These are phyloP conservation scores for Scolopax bukidnonensis DNA, from an alignment of 2,797 vertebrate genomes.

Conservation along the genomic window DNA sequence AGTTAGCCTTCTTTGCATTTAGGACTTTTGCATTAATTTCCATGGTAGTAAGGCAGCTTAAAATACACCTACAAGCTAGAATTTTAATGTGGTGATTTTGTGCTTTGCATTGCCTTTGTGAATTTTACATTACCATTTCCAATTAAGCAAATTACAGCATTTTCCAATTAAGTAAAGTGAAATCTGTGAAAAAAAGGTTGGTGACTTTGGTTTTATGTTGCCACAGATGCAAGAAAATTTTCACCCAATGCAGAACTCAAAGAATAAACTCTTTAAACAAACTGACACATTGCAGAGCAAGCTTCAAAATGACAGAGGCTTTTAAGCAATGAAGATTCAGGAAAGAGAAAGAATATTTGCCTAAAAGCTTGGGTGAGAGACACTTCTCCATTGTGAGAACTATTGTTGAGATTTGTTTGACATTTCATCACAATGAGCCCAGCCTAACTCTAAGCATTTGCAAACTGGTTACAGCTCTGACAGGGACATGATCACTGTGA, in stretches of 20 bases:
- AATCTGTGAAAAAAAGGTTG: background rate
- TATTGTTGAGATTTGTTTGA: background rate
- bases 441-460: background rate
- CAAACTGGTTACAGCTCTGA: background rate
- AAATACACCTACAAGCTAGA: background rate
- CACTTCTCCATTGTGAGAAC: background rate
- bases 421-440: background rate
- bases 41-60: background rate
- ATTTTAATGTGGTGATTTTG: background rate
- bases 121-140: background rate
- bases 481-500: background rate
- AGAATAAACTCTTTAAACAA: background rate
- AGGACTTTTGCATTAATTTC: background rate
- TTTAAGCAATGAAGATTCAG: background rate
- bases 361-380: background rate
- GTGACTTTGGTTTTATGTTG: background rate
- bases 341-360: background rate
- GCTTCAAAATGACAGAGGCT: background rate
- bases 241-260: background rate
- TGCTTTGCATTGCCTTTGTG: background rate
- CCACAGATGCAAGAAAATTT: background rate
- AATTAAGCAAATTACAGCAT: background rate
- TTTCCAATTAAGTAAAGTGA: slow-evolving; percentile 5
- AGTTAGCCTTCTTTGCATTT: background rate
- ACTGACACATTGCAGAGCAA: background rate